Evolutionary conservation across 2,888 invertebrate species (phyloP), one percentile per base, ranked within the genome.

Genomic region (Chelonus formosanus): DNA sequence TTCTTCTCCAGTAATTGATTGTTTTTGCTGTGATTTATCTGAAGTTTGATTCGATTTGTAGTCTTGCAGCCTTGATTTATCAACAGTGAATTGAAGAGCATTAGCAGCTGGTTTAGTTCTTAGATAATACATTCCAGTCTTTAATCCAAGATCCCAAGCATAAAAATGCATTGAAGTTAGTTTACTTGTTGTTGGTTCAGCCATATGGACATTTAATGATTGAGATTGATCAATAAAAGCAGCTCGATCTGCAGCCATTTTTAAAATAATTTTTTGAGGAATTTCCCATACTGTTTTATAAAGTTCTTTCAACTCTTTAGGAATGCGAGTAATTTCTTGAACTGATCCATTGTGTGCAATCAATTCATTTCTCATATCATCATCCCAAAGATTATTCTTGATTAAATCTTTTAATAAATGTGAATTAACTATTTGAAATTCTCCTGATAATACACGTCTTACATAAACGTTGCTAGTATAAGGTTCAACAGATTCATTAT

Each of bases 81-180:
- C 97, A 0, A 98, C 97, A 0, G 98, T 98, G 84, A 99, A 98
- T 82, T 99, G 97, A 74, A 98, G 96, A 4, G 98, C 96, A 83
- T 95, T 92, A 1, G 94, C 96, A 0, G 98, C 98, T 3, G 98
- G 96, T 81, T 97, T 97, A 0, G 97, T 98, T 58, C 98, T 89
- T 71, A 99, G 86, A 83, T 99, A 98, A 85, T 99, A 99, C 98
- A 99, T 98, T 59, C 99, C 99, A 1, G 98, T 99, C 86, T 99
- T 99, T 65, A 99, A 86, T 3, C 98, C 98, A 89, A 85, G 75
- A 78, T 88, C 86, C 89, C 89, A 90, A 4, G 87, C 88, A 75
- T 87, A 87, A 80, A 90, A 90, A 77, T 90, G 90, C 89, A 90
- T 89, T 57, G 88, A 88, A 60, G 88, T 88, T 56, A 90, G 81